These are phyloP conservation scores for Sibirionetta formosa DNA, from an alignment of 2,797 vertebrate genomes.

Conservation along the genomic window DNA sequence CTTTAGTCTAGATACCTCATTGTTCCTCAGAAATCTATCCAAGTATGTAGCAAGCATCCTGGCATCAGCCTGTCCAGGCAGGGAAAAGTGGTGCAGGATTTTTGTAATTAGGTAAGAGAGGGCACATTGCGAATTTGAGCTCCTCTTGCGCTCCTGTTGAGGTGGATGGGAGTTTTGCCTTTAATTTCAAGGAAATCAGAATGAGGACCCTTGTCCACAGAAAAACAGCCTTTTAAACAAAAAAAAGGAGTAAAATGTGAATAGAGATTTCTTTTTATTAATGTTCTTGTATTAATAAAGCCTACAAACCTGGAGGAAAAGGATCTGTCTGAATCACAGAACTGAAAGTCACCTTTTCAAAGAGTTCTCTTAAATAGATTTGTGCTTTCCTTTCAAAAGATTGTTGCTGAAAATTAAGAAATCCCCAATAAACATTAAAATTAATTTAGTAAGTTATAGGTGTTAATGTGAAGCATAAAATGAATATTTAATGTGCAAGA, in stretches of 20 bases:
- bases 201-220: fast-evolving
- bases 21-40: not conserved
- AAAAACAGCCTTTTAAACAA: not conserved
- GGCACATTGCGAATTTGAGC: fast-evolving
- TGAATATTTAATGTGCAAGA: not conserved
- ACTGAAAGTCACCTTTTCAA: not conserved
- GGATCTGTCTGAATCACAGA: not conserved
- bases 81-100: not conserved
- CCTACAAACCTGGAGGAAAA: not conserved
- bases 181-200: not conserved
- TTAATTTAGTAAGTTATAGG: not conserved
- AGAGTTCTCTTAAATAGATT: not conserved
- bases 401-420: not conserved
- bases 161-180: not conserved
- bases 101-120: not conserved
- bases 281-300: not conserved
- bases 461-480: slow-evolving; percentile 14
- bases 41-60: not conserved
- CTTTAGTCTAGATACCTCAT: not conserved
- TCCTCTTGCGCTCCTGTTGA: not conserved
- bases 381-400: not conserved
- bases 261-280: not conserved
- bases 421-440: not conserved
- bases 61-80: fast-evolving
- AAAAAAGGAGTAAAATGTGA: not conserved